Conservation (phyloP, 2,888 invertebrate genomes). For the Lottia gigantea region DNA sequence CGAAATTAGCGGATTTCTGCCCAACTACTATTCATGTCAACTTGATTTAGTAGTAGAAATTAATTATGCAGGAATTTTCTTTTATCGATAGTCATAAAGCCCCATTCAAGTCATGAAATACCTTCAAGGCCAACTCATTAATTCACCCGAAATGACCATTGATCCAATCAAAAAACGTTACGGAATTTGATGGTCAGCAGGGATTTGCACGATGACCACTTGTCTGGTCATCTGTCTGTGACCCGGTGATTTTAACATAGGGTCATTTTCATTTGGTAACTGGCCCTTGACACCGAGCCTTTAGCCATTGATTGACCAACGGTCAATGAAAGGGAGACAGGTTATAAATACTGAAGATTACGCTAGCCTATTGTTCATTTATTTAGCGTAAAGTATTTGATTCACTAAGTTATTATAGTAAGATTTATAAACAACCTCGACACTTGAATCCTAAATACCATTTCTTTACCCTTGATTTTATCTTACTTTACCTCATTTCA, state of each 20-base stretch:
- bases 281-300: neutral
- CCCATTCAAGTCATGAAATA: neutral
- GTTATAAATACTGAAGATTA: slow-evolving; percentile 1
- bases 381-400: slow-evolving; percentile 7
- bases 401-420: neutral
- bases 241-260: slow-evolving; percentile 3
- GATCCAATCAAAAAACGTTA: slow-evolving; percentile 4
- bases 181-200: slow-evolving; percentile 8
- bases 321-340: slow-evolving; percentile 8
- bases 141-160: neutral
- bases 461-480: slow-evolving; percentile 5
- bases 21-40: neutral
- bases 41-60: neutral
- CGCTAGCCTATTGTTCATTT: neutral
- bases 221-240: slow-evolving; percentile 10
- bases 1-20: neutral
- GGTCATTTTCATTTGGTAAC: slow-evolving; percentile 1
- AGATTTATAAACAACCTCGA: neutral
- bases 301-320: neutral
- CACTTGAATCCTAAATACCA: slow-evolving; percentile 6
- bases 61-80: neutral
- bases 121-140: neutral
- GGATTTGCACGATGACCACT: slow-evolving; percentile 4
- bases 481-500: neutral
- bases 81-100: too few relatives aligned